These are phyloP conservation scores for Hafferia zeledoni DNA, from an alignment of 2,797 vertebrate species.

Conservation along the genomic window DNA sequence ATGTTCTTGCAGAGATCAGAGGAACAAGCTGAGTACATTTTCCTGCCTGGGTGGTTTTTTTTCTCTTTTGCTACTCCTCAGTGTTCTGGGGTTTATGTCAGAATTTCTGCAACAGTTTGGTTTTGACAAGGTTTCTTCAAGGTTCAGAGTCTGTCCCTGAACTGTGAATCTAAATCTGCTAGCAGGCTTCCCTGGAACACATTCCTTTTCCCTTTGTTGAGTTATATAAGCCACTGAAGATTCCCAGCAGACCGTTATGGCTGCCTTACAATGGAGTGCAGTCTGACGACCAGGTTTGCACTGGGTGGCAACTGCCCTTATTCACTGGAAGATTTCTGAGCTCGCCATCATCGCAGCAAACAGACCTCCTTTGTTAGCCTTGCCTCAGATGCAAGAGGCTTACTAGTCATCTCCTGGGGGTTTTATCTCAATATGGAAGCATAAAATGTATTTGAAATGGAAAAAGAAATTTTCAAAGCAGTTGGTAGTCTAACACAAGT, in stretches of 20 bases:
- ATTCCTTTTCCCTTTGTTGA: background rate
- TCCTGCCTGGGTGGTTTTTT: background rate
- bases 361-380: conserved; percentile 40
- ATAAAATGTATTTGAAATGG: conserved; percentile 36
- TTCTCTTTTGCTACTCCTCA: background rate
- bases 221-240: background rate
- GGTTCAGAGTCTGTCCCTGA: background rate
- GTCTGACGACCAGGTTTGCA: background rate
- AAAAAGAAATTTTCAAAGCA: conserved; percentile 46
- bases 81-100: background rate
- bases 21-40: background rate
- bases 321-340: background rate
- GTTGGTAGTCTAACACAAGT: conserved; percentile 47
- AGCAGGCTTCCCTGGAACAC: background rate
- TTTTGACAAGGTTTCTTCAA: background rate
- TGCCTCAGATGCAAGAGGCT: conserved; percentile 10
- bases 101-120: background rate
- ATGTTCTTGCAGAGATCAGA: background rate
- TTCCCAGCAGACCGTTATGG: background rate
- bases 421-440: conserved; percentile 33
- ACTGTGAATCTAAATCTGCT: background rate
- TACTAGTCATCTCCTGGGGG: conserved; percentile 19
- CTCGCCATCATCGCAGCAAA: background rate
- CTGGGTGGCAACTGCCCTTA: background rate
- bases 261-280: background rate